A percentile compares a stretch with the other conserved stretches of the same genome.
phyloP scores from a whole-genome alignment of 2,113 vertebrate genomes.

The Hippocampus barbouri region DNA sequence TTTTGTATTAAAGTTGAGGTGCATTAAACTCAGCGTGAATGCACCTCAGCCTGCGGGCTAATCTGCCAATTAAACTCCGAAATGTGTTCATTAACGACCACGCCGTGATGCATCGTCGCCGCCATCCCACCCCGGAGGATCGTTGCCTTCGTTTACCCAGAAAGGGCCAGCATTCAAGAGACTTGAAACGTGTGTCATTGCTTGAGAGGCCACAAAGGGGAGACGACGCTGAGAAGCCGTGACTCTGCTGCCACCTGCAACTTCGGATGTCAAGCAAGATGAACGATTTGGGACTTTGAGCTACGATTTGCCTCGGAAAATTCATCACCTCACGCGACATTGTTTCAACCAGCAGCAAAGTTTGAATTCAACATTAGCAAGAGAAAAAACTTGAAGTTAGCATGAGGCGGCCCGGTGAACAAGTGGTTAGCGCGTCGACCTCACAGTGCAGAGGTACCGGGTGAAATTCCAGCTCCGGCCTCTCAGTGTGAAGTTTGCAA shows the following conservation, averaged over 20 bases:
- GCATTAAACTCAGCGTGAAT: slow-evolving; percentile 53
- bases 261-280: too few relatives aligned
- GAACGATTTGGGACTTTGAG: background rate
- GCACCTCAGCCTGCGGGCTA: slow-evolving; percentile 50
- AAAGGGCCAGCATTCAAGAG: background rate
- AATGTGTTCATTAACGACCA: slow-evolving; percentile 58
- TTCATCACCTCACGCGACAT: too few relatives aligned
- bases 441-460: too few relatives aligned
- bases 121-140: background rate
- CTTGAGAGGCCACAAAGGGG: background rate
- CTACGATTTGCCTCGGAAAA: too few relatives aligned
- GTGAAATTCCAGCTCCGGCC: too few relatives aligned
- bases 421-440: too few relatives aligned
- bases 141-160: background rate
- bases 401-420: too few relatives aligned
- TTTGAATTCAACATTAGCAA: too few relatives aligned
- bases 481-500: too few relatives aligned
- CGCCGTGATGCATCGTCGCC: slow-evolving; percentile 20
- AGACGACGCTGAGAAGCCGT: background rate
- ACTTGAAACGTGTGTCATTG: background rate
- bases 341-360: too few relatives aligned
- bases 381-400: too few relatives aligned
- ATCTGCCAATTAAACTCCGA: slow-evolving; percentile 62
- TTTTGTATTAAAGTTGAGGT: slow-evolving; percentile 58
- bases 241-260: background rate